These are phyloP conservation scores for Riparia riparia DNA, from an alignment of 2,113 vertebrate species.

Conservation along the genomic window DNA sequence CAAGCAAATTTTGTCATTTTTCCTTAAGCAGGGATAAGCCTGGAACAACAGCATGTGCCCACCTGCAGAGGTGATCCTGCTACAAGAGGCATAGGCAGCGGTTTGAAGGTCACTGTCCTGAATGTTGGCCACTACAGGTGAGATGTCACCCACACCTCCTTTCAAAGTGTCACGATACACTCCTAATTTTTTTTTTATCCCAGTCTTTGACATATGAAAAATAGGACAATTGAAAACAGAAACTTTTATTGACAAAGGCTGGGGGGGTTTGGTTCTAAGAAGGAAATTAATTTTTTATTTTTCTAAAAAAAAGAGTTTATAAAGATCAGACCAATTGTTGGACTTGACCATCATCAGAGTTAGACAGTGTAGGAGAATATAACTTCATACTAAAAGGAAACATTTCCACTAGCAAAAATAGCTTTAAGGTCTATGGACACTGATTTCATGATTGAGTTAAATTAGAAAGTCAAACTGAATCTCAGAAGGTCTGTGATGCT, in stretches of 20 bases:
- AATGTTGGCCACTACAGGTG: not conserved
- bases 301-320: not conserved
- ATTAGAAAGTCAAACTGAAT: not conserved
- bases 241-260: not conserved
- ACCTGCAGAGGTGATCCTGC: not conserved
- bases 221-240: not conserved
- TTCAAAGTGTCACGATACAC: not conserved
- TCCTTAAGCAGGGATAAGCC: not conserved
- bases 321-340: not conserved
- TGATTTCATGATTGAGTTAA: not conserved
- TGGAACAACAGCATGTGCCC: not conserved
- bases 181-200: not conserved
- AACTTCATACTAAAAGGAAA: not conserved
- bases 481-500: not conserved
- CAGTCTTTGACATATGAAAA: not conserved
- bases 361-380: not conserved
- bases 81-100: not conserved
- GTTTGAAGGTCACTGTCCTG: not conserved
- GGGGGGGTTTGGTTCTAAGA: fast-evolving
- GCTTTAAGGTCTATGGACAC: not conserved
- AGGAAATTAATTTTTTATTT: not conserved
- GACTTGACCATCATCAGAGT: not conserved
- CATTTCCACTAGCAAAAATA: not conserved
- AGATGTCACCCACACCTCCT: not conserved
- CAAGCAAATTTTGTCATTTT: not conserved